A percentile compares a stretch with the other conserved stretches of the same genome.
phyloP scores from a whole-genome alignment of 2,113 vertebrate species.

The Pedionomus torquatus region DNA sequence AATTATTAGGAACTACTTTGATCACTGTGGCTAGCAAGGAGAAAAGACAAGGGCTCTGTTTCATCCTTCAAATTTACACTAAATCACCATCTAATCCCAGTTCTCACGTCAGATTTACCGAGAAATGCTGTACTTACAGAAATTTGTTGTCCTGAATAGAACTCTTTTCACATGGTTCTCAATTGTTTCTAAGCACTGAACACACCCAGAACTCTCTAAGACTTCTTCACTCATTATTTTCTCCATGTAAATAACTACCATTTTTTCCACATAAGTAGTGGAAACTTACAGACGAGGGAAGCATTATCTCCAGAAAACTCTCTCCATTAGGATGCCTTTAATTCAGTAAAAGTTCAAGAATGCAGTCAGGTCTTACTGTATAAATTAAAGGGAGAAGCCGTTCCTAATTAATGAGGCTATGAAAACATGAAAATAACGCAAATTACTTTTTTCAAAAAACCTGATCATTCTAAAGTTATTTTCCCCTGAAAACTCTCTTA shows the following conservation, averaged over 20 bases:
- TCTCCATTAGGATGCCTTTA: not conserved
- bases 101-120: not conserved
- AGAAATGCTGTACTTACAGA: not conserved
- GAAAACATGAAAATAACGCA: not conserved
- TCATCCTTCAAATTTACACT: not conserved
- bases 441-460: too few species aligned
- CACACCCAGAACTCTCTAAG: not conserved
- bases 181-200: not conserved
- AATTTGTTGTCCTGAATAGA: not conserved
- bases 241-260: not conserved
- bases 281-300: not conserved
- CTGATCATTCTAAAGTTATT: too few species aligned
- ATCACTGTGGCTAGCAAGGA: not conserved
- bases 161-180: not conserved
- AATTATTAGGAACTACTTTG: not conserved
- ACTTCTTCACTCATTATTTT: not conserved
- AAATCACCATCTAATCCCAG: not conserved
- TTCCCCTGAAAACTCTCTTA: too few species aligned
- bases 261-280: not conserved
- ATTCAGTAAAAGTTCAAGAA: not conserved
- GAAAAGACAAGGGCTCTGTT: not conserved
- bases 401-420: not conserved
- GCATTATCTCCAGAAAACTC: not conserved
- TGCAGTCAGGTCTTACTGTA: not conserved
- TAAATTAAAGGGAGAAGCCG: not conserved